Conservation (phyloP, 2,797 vertebrate species). For the Hippoglossus hippoglossus region DNA sequence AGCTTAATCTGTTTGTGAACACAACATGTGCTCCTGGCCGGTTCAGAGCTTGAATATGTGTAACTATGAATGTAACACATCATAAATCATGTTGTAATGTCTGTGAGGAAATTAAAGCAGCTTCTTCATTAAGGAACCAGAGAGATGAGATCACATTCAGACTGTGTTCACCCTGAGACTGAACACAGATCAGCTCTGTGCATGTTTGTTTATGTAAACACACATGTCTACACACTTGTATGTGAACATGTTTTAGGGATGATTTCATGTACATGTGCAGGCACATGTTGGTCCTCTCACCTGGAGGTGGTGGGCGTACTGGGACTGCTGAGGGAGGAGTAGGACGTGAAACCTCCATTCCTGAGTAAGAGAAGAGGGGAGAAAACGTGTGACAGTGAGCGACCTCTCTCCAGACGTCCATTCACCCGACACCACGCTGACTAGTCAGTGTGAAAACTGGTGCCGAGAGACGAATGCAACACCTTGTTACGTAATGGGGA, state of each 20-base stretch:
- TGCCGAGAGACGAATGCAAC: constrained; percentile 31
- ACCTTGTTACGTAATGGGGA: constrained; percentile 53
- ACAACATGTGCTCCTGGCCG: no score
- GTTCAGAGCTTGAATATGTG: no score
- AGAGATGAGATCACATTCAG: constrained; percentile 14
- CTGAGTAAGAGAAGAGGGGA: constrained; percentile 67
- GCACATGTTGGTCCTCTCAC: constrained; percentile 48
- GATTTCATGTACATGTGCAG: background rate
- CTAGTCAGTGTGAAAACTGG: constrained; percentile 1
- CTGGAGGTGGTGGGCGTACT: constrained; percentile 77
- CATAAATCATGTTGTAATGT: constrained; percentile 13
- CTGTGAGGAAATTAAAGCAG: background rate
- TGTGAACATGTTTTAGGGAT: constrained; percentile 5
- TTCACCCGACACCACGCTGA: constrained; percentile 19
- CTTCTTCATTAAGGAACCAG: background rate
- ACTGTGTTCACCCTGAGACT: background rate
- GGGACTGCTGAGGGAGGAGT: constrained; percentile 75
- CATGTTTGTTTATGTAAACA: background rate
- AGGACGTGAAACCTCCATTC: constrained; percentile 73
- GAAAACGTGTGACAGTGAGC: constrained; percentile 47
- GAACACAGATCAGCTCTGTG: background rate
- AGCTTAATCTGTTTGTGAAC: no score
- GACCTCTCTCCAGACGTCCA: constrained; percentile 41
- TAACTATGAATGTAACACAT: background rate
- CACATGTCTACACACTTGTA: constrained; percentile 1